Base-by-base conservation (phyloP, 1,140 invertebrate genomes). In the Dendroctonus valens region DNA sequence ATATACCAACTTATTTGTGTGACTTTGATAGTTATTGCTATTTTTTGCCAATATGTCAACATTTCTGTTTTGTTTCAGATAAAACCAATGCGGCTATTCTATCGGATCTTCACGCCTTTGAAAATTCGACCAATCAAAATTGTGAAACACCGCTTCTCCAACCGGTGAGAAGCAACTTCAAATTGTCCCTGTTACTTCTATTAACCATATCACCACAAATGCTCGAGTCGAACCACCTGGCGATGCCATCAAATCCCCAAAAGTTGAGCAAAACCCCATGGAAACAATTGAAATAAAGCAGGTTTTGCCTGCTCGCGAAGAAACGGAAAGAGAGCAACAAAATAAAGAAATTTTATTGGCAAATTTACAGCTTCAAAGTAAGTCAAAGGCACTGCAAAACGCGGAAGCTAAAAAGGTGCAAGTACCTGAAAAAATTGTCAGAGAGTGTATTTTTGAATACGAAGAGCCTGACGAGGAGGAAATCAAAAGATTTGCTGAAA, bases 41-140 rank as follows among this genome's bases (percentile, higher is more conserved):
- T n/a, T 51, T 3, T 2, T 12, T 9, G 42, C 42, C 11, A 51
- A 51, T 12, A n/a, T 51, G 6, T n/a, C 15, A 11, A 40, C 38
- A 37, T 40, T 37, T 52, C 55, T 72, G 12, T 65, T 72, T 67
- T 73, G 65, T 75, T 75, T 37, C 76, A 87, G 85, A 82, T 81
- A 59, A 83, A 82, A 55, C 86, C 86, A 0, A 84, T 88, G 82
- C 76, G 84, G 59, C 86, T 88, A 67, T 85, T 85, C 70, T 88
- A 87, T 68, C 80, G 80, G 15, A 82, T 87, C 65, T 79, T 77
- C 71, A 78, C 71, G 0, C 76, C 76, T 7, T 51, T 75, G 70
- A 76, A 76, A 55, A 72, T 78, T 7, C 70, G 74, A 59, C 76
- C 76, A 6, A 78, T 78, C 52, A 75, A 72, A 60, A 78, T 78